phyloP scores from a whole-genome alignment of 1,140 invertebrate species.

The Camponotus floridanus region DNA sequence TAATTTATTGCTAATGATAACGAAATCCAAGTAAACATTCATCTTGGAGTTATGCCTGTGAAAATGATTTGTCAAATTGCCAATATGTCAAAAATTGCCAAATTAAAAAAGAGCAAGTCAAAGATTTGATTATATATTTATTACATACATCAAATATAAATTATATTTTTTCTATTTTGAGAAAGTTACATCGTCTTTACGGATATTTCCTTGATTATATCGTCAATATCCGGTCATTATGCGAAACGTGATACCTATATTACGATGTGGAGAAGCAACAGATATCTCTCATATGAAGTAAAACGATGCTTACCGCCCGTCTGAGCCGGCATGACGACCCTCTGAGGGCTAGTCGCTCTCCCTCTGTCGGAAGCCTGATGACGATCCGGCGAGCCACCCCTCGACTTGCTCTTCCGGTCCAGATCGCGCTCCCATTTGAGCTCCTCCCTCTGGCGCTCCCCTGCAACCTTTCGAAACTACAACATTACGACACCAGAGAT shows the following conservation, averaged over 20 bases:
- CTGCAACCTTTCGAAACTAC: slow-evolving; percentile 87
- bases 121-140: neutral
- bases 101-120: neutral
- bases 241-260: neutral
- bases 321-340: slow-evolving; percentile 54
- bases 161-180: neutral
- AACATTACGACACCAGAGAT: slow-evolving; percentile 84
- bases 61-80: neutral
- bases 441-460: slow-evolving; percentile 84
- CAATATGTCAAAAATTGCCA: neutral
- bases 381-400: slow-evolving; percentile 82
- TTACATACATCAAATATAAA: neutral
- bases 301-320: slow-evolving; percentile 60
- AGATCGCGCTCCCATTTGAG: slow-evolving; percentile 85
- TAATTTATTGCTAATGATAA: too few relatives aligned
- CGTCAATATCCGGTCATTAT: neutral
- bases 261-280: neutral
- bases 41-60: neutral
- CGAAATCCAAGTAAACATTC: too few relatives aligned
- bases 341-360: slow-evolving; percentile 82
- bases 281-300: neutral
- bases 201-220: neutral
- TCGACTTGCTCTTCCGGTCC: slow-evolving; percentile 85
- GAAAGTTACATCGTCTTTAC: neutral
- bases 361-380: slow-evolving; percentile 78